Evolutionary conservation across 2,888 invertebrate species (phyloP).

Genomic region (Eupithecia exiguata): DNA sequence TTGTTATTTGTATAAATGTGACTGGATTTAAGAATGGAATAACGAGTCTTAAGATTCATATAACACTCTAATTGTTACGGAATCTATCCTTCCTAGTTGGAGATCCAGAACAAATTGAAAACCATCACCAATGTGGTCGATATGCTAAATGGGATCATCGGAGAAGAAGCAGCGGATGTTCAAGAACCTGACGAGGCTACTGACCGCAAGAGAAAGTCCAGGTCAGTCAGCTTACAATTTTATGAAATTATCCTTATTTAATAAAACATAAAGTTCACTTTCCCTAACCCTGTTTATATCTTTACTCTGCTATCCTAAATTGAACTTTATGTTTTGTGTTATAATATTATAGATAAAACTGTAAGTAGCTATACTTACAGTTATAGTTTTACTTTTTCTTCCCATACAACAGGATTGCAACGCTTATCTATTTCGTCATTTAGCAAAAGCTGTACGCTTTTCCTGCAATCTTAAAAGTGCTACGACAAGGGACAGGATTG

Average conservation of each 20-base stretch:
- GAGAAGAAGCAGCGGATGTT: constrained; percentile 83
- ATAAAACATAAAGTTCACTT: constrained; percentile 40
- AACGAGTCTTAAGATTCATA: neutral
- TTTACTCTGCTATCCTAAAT: constrained; percentile 24
- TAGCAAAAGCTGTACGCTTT: constrained; percentile 30
- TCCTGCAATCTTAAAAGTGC: constrained; percentile 30
- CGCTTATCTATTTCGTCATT: constrained; percentile 44
- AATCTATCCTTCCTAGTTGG: constrained; percentile 81
- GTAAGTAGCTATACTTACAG: constrained; percentile 37
- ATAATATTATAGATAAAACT: constrained; percentile 13
- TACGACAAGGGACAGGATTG: constrained; percentile 13
- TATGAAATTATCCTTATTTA: constrained; percentile 15
- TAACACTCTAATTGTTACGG: constrained; percentile 39
- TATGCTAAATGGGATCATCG: constrained; percentile 93
- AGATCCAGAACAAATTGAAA: constrained; percentile 90
- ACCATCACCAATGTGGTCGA: constrained; percentile 94
- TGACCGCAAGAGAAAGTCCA: constrained; percentile 75
- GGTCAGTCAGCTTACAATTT: constrained; percentile 54
- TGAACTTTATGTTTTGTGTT: constrained; percentile 29
- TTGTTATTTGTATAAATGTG: constrained; percentile 18
- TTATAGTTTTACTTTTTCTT: constrained; percentile 47
- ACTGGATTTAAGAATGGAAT: neutral
- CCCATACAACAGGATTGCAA: constrained; percentile 56
- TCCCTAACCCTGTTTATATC: constrained; percentile 22
- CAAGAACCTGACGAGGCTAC: constrained; percentile 58